Percentiles rank a stretch among this genome's conserved stretches.
phyloP scores from a whole-genome alignment of 2,888 invertebrate genomes.

The Drosophila testacea region DNA sequence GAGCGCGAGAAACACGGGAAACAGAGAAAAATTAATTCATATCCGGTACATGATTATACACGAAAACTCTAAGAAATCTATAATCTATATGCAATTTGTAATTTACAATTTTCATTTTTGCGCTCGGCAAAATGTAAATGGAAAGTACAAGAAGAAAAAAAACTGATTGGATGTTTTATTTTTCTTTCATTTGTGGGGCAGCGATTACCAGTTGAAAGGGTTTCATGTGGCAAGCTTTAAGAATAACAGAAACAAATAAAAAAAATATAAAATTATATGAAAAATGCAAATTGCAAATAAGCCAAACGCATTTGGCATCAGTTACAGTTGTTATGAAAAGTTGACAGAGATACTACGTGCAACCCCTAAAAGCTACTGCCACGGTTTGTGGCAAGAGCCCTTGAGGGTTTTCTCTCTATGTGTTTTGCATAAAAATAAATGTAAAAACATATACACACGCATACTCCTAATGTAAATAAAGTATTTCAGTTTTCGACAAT shows the following conservation, averaged over 20 bases:
- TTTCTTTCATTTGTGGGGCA: background rate
- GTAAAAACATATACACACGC: conserved; percentile 22
- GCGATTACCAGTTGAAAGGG: conserved; percentile 43
- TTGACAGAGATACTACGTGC: conserved; percentile 44
- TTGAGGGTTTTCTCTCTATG: conserved; percentile 31
- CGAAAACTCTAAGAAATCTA: conserved; percentile 77
- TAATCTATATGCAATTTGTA: conserved; percentile 62
- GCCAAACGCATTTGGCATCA: conserved; percentile 62
- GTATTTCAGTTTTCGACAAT: conserved; percentile 31
- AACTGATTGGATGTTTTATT: conserved; percentile 51
- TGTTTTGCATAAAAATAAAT: conserved; percentile 48
- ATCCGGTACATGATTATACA: conserved; percentile 82
- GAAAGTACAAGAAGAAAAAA: conserved; percentile 4
- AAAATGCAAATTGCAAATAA: conserved; percentile 74
- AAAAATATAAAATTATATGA: conserved; percentile 33
- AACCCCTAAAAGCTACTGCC: conserved; percentile 58
- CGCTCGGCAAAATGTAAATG: conserved; percentile 21
- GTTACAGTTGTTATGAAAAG: conserved; percentile 42
- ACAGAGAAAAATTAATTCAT: conserved; percentile 79
- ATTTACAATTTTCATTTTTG: conserved; percentile 60
- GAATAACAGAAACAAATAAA: background rate
- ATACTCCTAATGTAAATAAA: conserved; percentile 42
- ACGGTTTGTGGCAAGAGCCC: conserved; percentile 25
- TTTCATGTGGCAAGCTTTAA: conserved; percentile 17
- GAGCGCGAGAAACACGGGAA: conserved; percentile 48